A percentile compares a stretch with the other conserved stretches of the same genome.
Evolutionary conservation across 1,140 invertebrate species (phyloP).

Genomic region (Megalopta genalis): DNA sequence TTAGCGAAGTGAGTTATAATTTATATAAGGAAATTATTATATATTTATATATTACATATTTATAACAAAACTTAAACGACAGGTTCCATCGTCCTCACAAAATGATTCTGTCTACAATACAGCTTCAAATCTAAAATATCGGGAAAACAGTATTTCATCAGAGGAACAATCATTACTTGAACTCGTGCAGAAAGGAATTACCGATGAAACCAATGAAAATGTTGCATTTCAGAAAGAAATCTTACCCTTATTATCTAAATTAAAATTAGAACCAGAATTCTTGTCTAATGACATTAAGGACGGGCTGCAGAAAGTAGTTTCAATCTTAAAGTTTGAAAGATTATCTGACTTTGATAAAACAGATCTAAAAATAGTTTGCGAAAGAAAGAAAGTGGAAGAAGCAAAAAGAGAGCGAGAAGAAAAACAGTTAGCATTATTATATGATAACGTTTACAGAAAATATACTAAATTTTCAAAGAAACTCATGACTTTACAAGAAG

Average conservation of each 20-base stretch:
- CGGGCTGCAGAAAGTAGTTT: conserved; percentile 59
- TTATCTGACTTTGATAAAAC: conserved; percentile 64
- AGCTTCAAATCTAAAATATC: conserved; percentile 4
- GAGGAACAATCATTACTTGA: conserved; percentile 35
- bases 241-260: conserved; percentile 48
- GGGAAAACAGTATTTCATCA: background rate
- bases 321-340: conserved; percentile 64
- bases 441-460: conserved; percentile 65
- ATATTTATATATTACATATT: too few species aligned
- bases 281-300: conserved; percentile 67
- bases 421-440: conserved; percentile 61
- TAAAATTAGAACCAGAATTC: conserved; percentile 62
- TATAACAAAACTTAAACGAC: background rate
- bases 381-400: conserved; percentile 62
- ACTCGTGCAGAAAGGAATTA: conserved; percentile 59
- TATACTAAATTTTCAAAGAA: conserved; percentile 64
- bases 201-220: conserved; percentile 69
- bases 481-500: conserved; percentile 55
- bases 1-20: conserved; percentile 15
- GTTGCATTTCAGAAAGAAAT: conserved; percentile 63
- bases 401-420: conserved; percentile 64
- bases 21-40: too few species aligned
- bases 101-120: conserved; percentile 21
- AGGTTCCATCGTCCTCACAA: conserved; percentile 20
- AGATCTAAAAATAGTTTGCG: conserved; percentile 55